These are phyloP conservation scores for Amphimedon queenslandica DNA, from an alignment of 37 sponge, comb jelly and placozoan species.

Conservation along the genomic window DNA sequence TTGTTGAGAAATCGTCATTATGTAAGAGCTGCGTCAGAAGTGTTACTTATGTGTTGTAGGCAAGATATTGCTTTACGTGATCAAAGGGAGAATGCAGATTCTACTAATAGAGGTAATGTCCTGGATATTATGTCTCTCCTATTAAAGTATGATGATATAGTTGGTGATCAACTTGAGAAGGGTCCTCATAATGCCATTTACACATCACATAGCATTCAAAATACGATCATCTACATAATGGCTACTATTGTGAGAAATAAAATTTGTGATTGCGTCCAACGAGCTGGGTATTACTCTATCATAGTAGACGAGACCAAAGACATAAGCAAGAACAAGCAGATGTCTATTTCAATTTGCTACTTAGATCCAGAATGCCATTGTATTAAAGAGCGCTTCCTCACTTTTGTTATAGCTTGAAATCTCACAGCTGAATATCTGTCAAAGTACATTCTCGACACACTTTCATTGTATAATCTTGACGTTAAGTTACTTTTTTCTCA, in stretches of 20 bases:
- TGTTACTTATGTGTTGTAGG: no score
- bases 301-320: no score
- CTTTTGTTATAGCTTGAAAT: slow-evolving; percentile 41
- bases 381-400: slow-evolving; percentile 44
- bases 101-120: slow-evolving; percentile 62
- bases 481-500: no score
- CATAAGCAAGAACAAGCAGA: slow-evolving; percentile 57
- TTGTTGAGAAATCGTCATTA: no score
- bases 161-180: slow-evolving; percentile 12
- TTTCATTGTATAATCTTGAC: no score
- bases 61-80: no score
- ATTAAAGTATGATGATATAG: no score
- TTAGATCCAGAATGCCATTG: slow-evolving; percentile 45
- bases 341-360: slow-evolving; percentile 49
- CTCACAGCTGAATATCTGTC: slow-evolving; percentile 49
- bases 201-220: no score
- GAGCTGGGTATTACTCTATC: slow-evolving; percentile 49
- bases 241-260: slow-evolving; percentile 35
- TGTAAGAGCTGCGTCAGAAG: no score
- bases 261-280: slow-evolving; percentile 32
- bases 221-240: no score
- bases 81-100: no score
- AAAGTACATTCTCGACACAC: slow-evolving; percentile 50
- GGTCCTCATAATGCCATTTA: slow-evolving; percentile 58
- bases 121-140: slow-evolving; percentile 39